These are phyloP conservation scores for Strix occidentalis DNA, from an alignment of 2,797 vertebrate species.

Conservation along the genomic window DNA sequence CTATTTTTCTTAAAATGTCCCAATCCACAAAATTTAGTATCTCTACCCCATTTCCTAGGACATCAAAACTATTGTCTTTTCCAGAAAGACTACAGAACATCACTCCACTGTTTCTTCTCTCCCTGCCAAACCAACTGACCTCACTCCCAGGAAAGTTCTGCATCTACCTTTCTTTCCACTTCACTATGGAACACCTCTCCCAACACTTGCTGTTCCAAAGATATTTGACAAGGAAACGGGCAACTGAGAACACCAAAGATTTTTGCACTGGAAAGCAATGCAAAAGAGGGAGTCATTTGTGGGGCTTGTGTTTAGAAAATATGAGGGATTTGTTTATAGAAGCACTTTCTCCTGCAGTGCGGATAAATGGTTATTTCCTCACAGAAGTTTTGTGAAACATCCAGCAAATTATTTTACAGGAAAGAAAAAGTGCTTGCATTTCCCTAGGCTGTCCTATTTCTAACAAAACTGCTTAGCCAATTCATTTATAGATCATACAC, in stretches of 20 bases:
- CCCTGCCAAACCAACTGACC: neutral
- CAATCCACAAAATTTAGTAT: neutral
- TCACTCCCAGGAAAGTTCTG: neutral
- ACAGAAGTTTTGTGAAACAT: neutral
- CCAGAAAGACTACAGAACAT: neutral
- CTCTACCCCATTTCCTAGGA: neutral
- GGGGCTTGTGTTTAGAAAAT: neutral
- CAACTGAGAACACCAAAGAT: neutral
- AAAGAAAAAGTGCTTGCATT: neutral
- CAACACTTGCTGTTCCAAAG: neutral
- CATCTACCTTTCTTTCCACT: neutral
- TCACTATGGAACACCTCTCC: neutral
- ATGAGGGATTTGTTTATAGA: neutral
- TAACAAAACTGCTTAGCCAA: constrained; percentile 10
- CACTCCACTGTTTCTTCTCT: neutral
- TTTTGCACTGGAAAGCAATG: neutral
- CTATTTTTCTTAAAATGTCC: neutral
- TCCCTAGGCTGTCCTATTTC: neutral
- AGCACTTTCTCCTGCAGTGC: neutral
- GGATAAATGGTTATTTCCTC: neutral
- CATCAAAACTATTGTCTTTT: neutral
- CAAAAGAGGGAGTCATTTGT: neutral
- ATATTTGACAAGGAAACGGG: neutral
- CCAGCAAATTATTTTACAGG: neutral
- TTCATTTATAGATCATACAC: constrained; percentile 37